Base-by-base conservation (phyloP, 2,888 invertebrate species). In the Drosophila limbata region DNA sequence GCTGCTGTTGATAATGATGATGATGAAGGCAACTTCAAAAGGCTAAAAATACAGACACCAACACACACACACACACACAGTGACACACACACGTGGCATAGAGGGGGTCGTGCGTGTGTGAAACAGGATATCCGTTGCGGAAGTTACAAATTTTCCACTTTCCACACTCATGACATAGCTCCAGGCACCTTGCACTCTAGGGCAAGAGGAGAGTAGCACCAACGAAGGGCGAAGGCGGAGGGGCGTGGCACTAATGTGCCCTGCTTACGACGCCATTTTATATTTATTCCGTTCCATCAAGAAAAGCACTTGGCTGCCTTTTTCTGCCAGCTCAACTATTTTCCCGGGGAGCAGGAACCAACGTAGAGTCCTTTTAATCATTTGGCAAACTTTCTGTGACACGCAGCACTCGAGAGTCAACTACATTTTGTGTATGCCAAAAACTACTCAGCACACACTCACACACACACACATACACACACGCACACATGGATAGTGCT, bases 51-150 rank as follows among this genome's bases (percentile, higher is more conserved):
- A 52, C 25, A 51, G 51, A 42, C 17, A 55, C 42, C 4, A 9
- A 42, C 42, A 47, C 52, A 39, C 53, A 51, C 64, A 39, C 52
- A 40, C 74, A 48, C 57, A 57, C 45, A 45, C 44, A 25, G 40
- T 42, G 37, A 35, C 21, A 42, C 35, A 64, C 15, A 39, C 40
- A 50, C 50, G 15, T 45, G 40, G 39, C 45, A 40, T 40, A 59
- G 44, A 53, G 73, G 31, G 65, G 57, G 69, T 33, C 53, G 71
- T 65, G 78, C 71, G 77, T 78, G 79, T 82, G 83, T 79, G 79
- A 87, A 89, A 89, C 78, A 90, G 91, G 89, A 90, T 90, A 90
- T 90, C 91, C 90, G 85, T 77, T 81, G 84, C 91, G 90, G 90
- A 90, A 90, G 85, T 80, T 81, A 81, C 88, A 89, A 89, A 90